Percentiles rank a stretch among this genome's conserved stretches.
These are phyloP conservation scores for Rhyacophila brunnea DNA, from an alignment of 1,140 invertebrate genomes.

Conservation along the genomic window DNA sequence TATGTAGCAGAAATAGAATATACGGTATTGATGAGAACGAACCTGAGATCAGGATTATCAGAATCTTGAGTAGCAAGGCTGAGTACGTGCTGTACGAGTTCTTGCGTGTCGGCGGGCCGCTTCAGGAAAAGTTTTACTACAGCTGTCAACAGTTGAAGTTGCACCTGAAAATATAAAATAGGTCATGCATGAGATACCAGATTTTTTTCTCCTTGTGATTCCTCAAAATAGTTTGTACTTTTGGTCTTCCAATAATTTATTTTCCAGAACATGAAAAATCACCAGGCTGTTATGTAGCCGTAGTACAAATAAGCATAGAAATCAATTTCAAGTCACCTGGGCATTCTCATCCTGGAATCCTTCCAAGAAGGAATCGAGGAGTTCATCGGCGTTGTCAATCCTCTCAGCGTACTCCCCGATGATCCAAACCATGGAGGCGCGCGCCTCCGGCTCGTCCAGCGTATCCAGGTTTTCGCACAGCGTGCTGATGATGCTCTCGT, in stretches of 20 bases:
- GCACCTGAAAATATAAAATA: slow-evolving; percentile 60
- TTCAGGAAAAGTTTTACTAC: slow-evolving; percentile 99
- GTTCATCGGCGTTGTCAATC: slow-evolving; percentile 99
- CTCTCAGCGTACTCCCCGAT: slow-evolving; percentile 99
- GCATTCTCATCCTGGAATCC: slow-evolving; percentile 99
- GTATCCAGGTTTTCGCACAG: slow-evolving; percentile 99
- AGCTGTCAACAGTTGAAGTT: slow-evolving; percentile 93
- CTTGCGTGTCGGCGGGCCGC: slow-evolving; percentile 96
- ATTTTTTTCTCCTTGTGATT: too few relatives aligned
- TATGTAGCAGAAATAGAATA: too few relatives aligned
- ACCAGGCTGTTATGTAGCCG: too few relatives aligned
- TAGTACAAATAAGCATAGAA: too few relatives aligned
- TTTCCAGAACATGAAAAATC: too few relatives aligned
- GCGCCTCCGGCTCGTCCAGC: slow-evolving; percentile 97
- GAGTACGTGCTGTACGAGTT: slow-evolving; percentile 92
- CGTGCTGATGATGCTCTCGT: slow-evolving; percentile 99
- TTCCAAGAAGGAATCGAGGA: slow-evolving; percentile 97
- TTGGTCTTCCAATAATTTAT: too few relatives aligned
- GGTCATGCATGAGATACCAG: too few relatives aligned
- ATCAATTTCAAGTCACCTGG: too few relatives aligned
- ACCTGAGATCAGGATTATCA: slow-evolving; percentile 95
- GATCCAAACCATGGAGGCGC: slow-evolving; percentile 99
- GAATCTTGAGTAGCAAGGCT: slow-evolving; percentile 95
- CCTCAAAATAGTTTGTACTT: too few relatives aligned
- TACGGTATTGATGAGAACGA: not conserved